Base-by-base conservation (phyloP, 1,140 invertebrate genomes). In the Holotrichia oblita region DNA sequence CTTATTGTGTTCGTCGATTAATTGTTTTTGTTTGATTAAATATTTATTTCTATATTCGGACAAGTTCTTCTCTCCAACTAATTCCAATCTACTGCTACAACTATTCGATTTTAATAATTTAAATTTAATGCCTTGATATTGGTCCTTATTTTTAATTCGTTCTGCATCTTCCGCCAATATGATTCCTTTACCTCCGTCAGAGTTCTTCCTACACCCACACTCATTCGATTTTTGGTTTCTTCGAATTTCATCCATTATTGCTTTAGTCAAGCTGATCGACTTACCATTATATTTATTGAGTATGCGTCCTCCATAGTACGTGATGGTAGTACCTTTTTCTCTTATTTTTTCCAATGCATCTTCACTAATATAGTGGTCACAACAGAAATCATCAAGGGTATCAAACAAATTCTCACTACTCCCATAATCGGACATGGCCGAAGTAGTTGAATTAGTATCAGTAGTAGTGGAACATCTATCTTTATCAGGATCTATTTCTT, bases 341-440 rank as follows among this genome's bases (percentile, higher is more conserved):
- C 95, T 89, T 81, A 97, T 96, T 87, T 95, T 95, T 80, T 93
- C 91, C 48, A 97, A 85, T n/a, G 96, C 93, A 83, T 96, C 95
- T 79, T 93, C 91, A 14, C 91, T 91, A 0, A 94, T 92, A 81
- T 92, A 93, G 81, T 93, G 92, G 86, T 90, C 89, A 81, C 89
- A 90, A 81, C 88, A 89, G 80, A 89, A 87, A 78, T 89, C 88
- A 80, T 89, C 89, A 40, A 89, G 88, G 27, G 89, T 89, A 82
- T 90, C 90, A 80, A 88, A 90, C 42, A 90, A 84, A 84, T 91
- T 90, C 82, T 90, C 90, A 64, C 91, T 89, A 81, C 87, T 90
- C 44, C 82, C 84, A 44, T 80, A 80, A 78, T 83, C 83, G 9
- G 83, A 83, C 6, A 80, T 79, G n/a, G 83, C 83, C 85, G 80